phyloP scores from a whole-genome alignment of 2,797 vertebrate genomes.

The Tragelaphus oryx region DNA sequence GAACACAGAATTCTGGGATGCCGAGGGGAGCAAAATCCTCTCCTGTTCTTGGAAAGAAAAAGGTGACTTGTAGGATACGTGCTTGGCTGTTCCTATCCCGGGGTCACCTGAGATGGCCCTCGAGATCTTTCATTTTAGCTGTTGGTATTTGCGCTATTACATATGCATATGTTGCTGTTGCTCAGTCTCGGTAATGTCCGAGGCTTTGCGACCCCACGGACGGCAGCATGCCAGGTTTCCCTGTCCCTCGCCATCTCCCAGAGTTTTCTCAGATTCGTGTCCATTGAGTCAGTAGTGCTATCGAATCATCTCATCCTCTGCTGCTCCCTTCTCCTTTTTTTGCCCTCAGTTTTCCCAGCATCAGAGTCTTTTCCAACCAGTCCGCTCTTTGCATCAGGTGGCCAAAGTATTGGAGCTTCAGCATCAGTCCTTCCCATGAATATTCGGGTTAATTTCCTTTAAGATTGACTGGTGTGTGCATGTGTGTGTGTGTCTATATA shows the following conservation, averaged over 20 bases:
- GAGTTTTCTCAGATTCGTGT: neutral
- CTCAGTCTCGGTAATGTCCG: neutral
- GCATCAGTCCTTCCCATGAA: neutral
- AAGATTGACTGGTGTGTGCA: neutral
- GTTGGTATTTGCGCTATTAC: neutral
- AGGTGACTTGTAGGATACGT: neutral
- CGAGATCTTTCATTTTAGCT: neutral
- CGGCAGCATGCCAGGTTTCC: neutral
- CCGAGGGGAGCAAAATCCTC: neutral
- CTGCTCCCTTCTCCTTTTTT: neutral
- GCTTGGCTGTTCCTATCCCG: neutral
- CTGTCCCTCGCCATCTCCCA: neutral
- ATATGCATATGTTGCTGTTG: neutral
- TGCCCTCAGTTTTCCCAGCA: neutral
- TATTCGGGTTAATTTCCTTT: neutral
- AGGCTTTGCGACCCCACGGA: neutral
- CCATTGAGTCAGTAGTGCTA: neutral
- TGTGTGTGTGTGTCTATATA: neutral
- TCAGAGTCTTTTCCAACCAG: neutral
- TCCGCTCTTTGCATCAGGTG: neutral
- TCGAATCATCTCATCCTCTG: neutral
- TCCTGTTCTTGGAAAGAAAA: conserved; percentile 12
- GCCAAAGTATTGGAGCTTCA: neutral
- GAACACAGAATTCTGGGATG: neutral
- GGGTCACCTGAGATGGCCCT: neutral